Evolutionary conservation across 2,797 vertebrate species (phyloP).

Genomic region (Ctenochaetus hawaiiensis): DNA sequence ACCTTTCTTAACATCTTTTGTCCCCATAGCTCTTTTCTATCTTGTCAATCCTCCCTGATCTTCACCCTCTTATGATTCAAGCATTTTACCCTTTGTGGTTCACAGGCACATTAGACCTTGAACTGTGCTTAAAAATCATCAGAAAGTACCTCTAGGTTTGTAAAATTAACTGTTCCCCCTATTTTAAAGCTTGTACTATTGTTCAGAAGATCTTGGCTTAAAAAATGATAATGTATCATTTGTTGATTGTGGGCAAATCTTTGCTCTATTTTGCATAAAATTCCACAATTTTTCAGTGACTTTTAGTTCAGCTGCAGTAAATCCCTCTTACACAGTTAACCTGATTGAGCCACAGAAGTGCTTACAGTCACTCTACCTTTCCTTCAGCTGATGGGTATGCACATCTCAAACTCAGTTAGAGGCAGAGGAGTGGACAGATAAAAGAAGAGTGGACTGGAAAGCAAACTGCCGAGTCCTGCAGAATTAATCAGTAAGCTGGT

Average conservation of each 20-base stretch:
- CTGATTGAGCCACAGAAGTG: slow-evolving; percentile 5
- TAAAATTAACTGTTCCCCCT: slow-evolving; percentile 19
- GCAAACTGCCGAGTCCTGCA: not conserved
- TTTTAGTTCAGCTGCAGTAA: slow-evolving; percentile 41
- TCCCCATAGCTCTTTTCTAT: not conserved
- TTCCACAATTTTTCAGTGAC: slow-evolving; percentile 41
- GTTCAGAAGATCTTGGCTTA: slow-evolving; percentile 15
- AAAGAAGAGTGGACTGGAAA: not conserved
- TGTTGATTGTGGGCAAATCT: slow-evolving; percentile 26
- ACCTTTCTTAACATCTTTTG: slow-evolving; percentile 31
- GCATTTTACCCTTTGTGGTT: slow-evolving; percentile 12
- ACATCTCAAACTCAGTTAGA: slow-evolving; percentile 33
- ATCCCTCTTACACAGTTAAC: slow-evolving; percentile 23
- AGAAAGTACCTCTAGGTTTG: slow-evolving; percentile 10
- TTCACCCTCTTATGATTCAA: not conserved
- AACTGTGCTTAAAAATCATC: slow-evolving; percentile 22
- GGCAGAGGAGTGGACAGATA: not conserved
- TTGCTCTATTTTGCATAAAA: slow-evolving; percentile 43
- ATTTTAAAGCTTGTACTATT: slow-evolving; percentile 20
- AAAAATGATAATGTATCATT: slow-evolving; percentile 29
- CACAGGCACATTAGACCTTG: slow-evolving; percentile 6
- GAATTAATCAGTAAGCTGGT: slow-evolving; percentile 59
- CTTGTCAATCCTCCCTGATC: not conserved
- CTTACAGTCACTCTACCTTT: slow-evolving; percentile 17
- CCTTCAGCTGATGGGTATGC: slow-evolving; percentile 26